Evolutionary conservation across 2,797 vertebrate genomes (phyloP).

Genomic region (Zenarchopterus dispar): DNA sequence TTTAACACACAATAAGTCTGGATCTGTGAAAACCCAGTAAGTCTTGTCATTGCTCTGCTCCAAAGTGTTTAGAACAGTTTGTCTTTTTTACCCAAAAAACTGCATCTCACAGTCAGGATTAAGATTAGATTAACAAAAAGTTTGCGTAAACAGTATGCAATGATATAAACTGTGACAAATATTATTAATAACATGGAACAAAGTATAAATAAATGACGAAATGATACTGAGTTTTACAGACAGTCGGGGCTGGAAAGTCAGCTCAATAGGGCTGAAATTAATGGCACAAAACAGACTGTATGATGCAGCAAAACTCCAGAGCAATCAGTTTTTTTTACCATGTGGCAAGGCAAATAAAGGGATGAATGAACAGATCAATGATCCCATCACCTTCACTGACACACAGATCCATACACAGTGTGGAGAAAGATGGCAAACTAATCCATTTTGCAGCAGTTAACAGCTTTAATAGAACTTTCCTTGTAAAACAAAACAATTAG

Average conservation of each 20-base stretch:
- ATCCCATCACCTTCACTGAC: conserved; percentile 72
- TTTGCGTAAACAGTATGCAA: neutral
- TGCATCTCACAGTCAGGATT: neutral
- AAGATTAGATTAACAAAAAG: conserved; percentile 2
- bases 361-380: conserved; percentile 67
- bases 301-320: conserved; percentile 23
- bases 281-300: conserved; percentile 43
- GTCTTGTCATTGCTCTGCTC: no score
- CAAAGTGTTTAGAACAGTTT: neutral
- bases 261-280: conserved; percentile 25
- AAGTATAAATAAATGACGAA: no score
- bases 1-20: conserved; percentile 43
- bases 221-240: neutral
- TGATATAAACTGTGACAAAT: neutral
- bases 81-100: conserved; percentile 2
- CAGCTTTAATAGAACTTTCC: conserved; percentile 59
- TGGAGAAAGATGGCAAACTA: conserved; percentile 57
- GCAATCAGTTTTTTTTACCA: conserved; percentile 51
- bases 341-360: conserved; percentile 61
- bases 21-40: conserved; percentile 22
- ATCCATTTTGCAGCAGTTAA: conserved; percentile 54
- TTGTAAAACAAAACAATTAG: conserved; percentile 60
- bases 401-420: conserved; percentile 63
- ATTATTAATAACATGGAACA: no score
- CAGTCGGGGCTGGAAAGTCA: conserved; percentile 1